Percentiles rank a stretch among this genome's conserved stretches.
phyloP scores from a whole-genome alignment of 2,797 vertebrate genomes.

The Neosilurus mollespiculum region DNA sequence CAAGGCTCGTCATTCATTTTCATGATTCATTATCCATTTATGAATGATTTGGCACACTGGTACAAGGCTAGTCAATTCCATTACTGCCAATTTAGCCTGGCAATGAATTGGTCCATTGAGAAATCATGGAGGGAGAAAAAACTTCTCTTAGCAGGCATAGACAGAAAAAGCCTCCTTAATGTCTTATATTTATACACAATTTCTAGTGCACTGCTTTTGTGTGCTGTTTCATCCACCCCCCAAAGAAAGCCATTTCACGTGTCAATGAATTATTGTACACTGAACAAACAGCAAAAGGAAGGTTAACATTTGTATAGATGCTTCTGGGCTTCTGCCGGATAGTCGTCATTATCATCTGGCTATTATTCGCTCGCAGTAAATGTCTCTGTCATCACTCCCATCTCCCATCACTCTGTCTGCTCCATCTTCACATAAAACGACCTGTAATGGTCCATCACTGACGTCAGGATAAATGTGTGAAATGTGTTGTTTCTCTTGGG shows the following conservation, averaged over 20 bases:
- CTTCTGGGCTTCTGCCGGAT: background rate
- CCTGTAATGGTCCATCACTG: slow-evolving; percentile 52
- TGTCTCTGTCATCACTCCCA: slow-evolving; percentile 17
- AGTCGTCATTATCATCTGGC: slow-evolving; percentile 5
- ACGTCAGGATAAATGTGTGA: slow-evolving; percentile 70
- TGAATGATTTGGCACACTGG: slow-evolving; percentile 54
- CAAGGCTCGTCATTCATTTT: slow-evolving; percentile 51
- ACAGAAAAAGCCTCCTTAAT: background rate
- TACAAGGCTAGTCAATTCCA: slow-evolving; percentile 49
- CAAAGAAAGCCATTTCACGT: slow-evolving; percentile 29
- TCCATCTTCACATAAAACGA: slow-evolving; percentile 62
- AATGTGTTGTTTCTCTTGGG: slow-evolving; percentile 69
- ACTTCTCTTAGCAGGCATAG: slow-evolving; percentile 31
- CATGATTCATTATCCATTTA: slow-evolving; percentile 54
- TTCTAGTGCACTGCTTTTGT: slow-evolving; percentile 3
- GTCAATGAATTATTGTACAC: slow-evolving; percentile 42
- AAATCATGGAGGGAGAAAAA: slow-evolving; percentile 49
- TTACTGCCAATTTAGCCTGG: slow-evolving; percentile 48
- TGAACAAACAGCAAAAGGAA: slow-evolving; percentile 43
- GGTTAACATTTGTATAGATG: slow-evolving; percentile 39
- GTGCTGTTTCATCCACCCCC: slow-evolving; percentile 20
- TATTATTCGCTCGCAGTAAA: background rate
- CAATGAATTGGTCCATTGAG: slow-evolving; percentile 48
- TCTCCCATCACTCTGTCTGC: slow-evolving; percentile 59
- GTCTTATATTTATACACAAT: background rate